Base-by-base conservation (phyloP, 23 tunicate species). In the Trididemnum clinides region DNA sequence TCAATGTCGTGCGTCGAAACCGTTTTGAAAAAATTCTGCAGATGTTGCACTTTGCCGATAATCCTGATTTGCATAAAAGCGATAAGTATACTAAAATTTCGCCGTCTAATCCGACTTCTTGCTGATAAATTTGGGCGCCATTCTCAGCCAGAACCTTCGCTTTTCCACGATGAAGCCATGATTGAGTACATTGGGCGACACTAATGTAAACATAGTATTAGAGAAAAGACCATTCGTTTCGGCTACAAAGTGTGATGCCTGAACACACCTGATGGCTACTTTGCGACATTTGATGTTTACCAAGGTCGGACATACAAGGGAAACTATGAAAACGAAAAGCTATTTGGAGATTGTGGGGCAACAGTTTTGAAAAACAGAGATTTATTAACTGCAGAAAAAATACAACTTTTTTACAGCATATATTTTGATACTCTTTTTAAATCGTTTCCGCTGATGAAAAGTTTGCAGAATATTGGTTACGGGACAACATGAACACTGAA, bases 81-180 rank as follows among this genome's bases (percentile, higher is more conserved):
- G n/a, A n/a, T n/a, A n/a, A n/a, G n/a, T n/a, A n/a, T n/a, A n/a
- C n/a, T n/a, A n/a, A n/a, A n/a, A n/a, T n/a, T n/a, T 31, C 37
- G 75, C 37, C 75, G 37, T 31, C 37, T 66, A 66, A 31, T 66
- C 6, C 10, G 75, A 66, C 19, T 66, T 32, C 30, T 66, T 66
- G 36, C 37, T 32, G 75, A 66, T 66, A 31, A 37, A 66, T 32
- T 66, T 31, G 75, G 75, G 2, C 75, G 75, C 31, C 75, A 66
- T 66, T 66, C 31, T n/a, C 75, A 66, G 12, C 37, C 37, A 23
- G 37, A 66, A 23, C 75, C 19, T 30, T 66, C 37, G 6, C 75
- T 66, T 66, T 66, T 37, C 37, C 37, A 66, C 37, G 75, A 66
- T 66, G 37, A 66, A 66, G 37, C 75, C 36, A 66, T 66, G 75